Conservation (phyloP, 2,888 invertebrate genomes). For the Macrophya alboannulata region DNA sequence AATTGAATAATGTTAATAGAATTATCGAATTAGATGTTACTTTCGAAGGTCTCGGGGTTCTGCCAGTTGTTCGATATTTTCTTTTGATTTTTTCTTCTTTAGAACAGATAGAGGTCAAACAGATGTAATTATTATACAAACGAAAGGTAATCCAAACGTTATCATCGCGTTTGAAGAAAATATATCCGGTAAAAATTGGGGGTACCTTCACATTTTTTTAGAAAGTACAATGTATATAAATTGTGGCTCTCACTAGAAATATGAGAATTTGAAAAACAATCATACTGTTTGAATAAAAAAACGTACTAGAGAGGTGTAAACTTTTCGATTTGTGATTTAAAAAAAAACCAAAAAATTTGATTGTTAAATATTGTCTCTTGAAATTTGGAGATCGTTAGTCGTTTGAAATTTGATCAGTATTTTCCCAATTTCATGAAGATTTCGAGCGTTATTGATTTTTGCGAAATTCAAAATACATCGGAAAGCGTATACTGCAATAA, state of each 20-base stretch:
- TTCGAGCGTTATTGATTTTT: no score
- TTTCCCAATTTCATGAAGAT: background rate
- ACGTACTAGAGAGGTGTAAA: no score
- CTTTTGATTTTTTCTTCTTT: background rate
- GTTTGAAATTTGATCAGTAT: background rate
- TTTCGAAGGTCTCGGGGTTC: background rate
- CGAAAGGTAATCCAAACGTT: background rate
- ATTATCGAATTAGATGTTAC: background rate
- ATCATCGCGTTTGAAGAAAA: background rate
- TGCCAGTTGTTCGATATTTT: background rate
- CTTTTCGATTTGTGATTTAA: no score
- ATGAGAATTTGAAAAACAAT: no score
- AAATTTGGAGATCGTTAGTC: background rate
- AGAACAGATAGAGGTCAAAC: background rate
- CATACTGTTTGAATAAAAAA: no score
- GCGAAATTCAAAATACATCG: background rate
- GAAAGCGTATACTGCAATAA: background rate
- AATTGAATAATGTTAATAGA: background rate
- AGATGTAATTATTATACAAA: background rate
- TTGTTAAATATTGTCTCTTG: background rate
- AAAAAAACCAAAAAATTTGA: background rate
- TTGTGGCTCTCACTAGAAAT: no score
- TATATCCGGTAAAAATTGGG: background rate
- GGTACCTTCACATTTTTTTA: background rate
- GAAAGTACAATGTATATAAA: background rate